These are phyloP conservation scores for Euclidia mi DNA, from an alignment of 2,888 invertebrate genomes.

Conservation along the genomic window DNA sequence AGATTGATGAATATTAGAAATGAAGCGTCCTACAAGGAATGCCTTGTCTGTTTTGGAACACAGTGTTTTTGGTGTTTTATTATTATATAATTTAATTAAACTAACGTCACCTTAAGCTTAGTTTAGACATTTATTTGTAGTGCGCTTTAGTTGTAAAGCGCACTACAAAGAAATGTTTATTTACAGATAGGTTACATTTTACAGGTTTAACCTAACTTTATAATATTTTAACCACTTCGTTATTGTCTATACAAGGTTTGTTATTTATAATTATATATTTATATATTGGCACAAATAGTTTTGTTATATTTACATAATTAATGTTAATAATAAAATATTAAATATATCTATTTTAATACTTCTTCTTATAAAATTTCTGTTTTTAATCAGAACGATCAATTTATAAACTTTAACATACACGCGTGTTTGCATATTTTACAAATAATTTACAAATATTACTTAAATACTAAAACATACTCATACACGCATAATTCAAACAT, in stretches of 20 bases:
- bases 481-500: constrained; percentile 9
- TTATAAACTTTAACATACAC: constrained; percentile 27
- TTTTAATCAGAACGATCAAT: constrained; percentile 53
- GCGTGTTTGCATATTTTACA: no score
- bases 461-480: constrained; percentile 9
- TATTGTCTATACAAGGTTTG: constrained; percentile 2
- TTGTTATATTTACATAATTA: background rate
- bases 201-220: background rate
- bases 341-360: constrained; percentile 19
- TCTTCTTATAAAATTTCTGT: constrained; percentile 54
- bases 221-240: constrained; percentile 1
- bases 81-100: background rate
- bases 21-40: background rate
- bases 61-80: background rate
- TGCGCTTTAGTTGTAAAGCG: no score
- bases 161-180: background rate
- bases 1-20: no score
- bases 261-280: background rate
- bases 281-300: constrained; percentile 4
- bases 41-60: background rate
- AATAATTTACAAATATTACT: constrained; percentile 1
- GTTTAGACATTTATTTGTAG: background rate
- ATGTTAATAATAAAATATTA: constrained; percentile 4
- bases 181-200: background rate
- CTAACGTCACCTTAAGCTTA: background rate